Evolutionary conservation across 35 echinoderm and acorn worm species (phyloP), one percentile per base, ranked within the genome.

Genomic region (Heliocidaris tuberculata): DNA sequence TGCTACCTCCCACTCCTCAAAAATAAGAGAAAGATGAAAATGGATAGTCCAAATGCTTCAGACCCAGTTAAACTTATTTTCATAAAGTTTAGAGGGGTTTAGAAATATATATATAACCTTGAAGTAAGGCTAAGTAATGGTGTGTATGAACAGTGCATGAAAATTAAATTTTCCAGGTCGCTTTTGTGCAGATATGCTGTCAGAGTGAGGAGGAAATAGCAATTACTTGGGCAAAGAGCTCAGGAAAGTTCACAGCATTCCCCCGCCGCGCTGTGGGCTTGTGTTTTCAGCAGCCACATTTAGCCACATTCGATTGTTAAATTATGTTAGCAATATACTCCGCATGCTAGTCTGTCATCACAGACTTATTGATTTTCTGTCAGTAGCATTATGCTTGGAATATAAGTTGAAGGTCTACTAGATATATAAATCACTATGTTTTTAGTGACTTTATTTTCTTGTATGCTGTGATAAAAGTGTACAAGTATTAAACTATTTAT

Each of bases 91-190:
- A 27, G 17, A 70, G 24, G 27, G 65, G 27, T 78, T 56, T 56
- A 56, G 52, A 56, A 12, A 56, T 56, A 13, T 78, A 13, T 78
- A 4, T 78, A 6, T 27, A n/a, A 24, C 65, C 65, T 78, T 21
- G 27, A 78, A 78, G 65, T 78, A 21, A 78, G 65, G 65, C 65
- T 78, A 17, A 78, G 65, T 78, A 78, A 78, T 78, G 65, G 65
- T 0, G 7, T 17, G 27, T 78, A 21, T 78, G 65, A 78, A 78
- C 65, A 19, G 21, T n/a, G 27, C 65, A 7, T 78, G 65, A 78
- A 78, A 78, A 78, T 78, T 78, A n/a, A 78, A 78, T 78, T 78
- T n/a, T 78, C 65, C 65, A 78, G 65, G 65, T 78, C 27, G 65
- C 65, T 78, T 78, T 78, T 78, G 65, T 78, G 65, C 65, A 78